Conservation (phyloP, 2,888 invertebrate species). For the Drosophila pseudotalamancana region DNA sequence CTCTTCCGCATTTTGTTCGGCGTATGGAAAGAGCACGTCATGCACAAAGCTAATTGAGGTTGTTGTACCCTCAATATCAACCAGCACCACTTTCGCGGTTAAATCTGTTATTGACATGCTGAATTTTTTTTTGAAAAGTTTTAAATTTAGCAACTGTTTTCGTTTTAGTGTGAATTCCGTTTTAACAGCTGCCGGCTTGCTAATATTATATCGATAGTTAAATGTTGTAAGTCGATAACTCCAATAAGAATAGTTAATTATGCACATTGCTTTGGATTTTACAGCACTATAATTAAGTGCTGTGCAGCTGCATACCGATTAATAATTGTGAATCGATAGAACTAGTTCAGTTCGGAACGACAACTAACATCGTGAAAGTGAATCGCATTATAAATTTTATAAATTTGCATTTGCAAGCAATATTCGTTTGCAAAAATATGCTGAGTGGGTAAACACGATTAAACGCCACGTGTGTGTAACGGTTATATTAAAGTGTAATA, state of each 20-base stretch:
- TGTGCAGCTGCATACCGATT: not conserved
- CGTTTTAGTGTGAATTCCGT: not conserved
- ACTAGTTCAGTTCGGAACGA: constrained; percentile 32
- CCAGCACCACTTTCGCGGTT: constrained; percentile 83
- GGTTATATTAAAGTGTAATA: not conserved
- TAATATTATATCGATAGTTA: constrained; percentile 5
- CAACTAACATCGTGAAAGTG: constrained; percentile 40
- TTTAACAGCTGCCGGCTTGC: not conserved
- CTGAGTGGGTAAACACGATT: not conserved
- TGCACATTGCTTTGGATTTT: no score
- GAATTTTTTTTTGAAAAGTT: not conserved
- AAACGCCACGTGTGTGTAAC: not conserved
- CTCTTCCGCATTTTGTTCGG: constrained; percentile 88
- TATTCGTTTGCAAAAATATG: constrained; percentile 7
- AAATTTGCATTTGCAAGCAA: constrained; percentile 40
- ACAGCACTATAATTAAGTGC: not conserved
- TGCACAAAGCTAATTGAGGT: constrained; percentile 90
- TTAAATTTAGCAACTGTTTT: not conserved
- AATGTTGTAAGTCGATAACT: not conserved
- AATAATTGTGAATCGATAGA: constrained; percentile 22
- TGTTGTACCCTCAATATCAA: constrained; percentile 91
- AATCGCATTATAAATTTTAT: constrained; percentile 40
- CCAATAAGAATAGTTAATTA: no score
- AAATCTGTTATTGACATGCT: constrained; percentile 31
- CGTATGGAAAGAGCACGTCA: constrained; percentile 92